Evolutionary conservation across 2,888 invertebrate species (phyloP), one percentile per base, ranked within the genome.

Genomic region (Teleiodes luculella): DNA sequence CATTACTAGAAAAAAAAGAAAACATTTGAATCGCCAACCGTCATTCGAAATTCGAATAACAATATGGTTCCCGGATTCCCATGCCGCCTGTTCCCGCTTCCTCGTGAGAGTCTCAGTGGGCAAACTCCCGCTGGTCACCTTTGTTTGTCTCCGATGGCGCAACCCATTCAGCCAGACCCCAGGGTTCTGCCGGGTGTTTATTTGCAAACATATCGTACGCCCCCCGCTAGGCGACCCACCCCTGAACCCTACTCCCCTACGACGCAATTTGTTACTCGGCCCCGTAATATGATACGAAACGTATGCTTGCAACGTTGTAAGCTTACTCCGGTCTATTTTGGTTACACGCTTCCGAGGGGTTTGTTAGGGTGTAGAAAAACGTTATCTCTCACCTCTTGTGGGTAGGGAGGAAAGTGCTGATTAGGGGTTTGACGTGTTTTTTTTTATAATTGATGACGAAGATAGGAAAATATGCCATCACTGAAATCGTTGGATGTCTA

Each of bases 101-200:
- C 43, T 43, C 58, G 57, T 60, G 61, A 64, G 61, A 67, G 62
- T 57, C 64, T 63, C 18, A 62, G 66, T 59, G 71, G 57, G 61
- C 68, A 73, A 72, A 60, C 66, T 71, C 72, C 83, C 77, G 83
- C 84, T 82, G 84, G 71, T 68, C 66, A 67, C 66, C 64, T 83
- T 86, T 86, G 82, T 86, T n/a, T 8, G 13, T 20, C 43, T 13
- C 24, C 43, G 28, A 28, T n/a, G 43, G 28, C 65, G 70, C 64
- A 68, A 66, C 65, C 67, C 69, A 70, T 61, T 56, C 57, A 57
- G 61, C 55, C 61, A 59, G 3, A 58, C 73, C 58, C 62, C 72
- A 68, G 76, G 78, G 62, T 64, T 65, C 74, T 65, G 83, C 83
- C 86, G 83, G 84, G 80, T 88, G 88, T 86, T 84, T 88, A 87